Conservation (phyloP, 2,888 invertebrate genomes). For the Apotomis betuletana region DNA sequence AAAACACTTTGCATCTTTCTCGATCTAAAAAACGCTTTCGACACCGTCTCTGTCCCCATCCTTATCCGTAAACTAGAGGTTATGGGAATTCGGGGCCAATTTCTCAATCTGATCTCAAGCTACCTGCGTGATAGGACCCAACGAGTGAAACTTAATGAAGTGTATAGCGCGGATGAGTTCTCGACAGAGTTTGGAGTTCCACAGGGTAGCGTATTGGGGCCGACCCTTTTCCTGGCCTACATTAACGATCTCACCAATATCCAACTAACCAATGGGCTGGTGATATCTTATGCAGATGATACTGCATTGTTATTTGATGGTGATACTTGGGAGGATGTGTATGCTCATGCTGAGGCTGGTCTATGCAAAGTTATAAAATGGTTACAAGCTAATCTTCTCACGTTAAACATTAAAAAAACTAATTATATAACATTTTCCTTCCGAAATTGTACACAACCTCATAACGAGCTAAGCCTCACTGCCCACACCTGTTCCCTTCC, state of each 20-base stretch:
- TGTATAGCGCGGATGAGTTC: slow-evolving; percentile 9
- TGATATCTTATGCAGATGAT: slow-evolving; percentile 38
- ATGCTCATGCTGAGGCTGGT: not conserved
- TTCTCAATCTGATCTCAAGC: not conserved
- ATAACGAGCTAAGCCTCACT: too few relatives aligned
- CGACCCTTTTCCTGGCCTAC: too few relatives aligned
- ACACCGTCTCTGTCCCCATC: too few relatives aligned
- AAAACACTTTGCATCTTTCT: not conserved
- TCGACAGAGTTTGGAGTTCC: not conserved
- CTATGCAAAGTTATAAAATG: too few relatives aligned
- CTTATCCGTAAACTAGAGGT: not conserved
- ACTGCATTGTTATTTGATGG: slow-evolving; percentile 38
- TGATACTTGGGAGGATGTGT: slow-evolving; percentile 17
- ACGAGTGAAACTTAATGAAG: slow-evolving; percentile 22
- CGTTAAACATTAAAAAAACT: slow-evolving; percentile 34
- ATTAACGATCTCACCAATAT: not conserved
- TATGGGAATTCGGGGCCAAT: not conserved
- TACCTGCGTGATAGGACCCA: slow-evolving; percentile 33
- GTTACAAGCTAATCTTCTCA: not conserved
- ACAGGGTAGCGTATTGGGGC: too few relatives aligned
- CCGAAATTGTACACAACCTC: too few relatives aligned
- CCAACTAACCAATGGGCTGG: slow-evolving; percentile 14
- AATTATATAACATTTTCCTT: slow-evolving; percentile 17
- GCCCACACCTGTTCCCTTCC: too few relatives aligned
- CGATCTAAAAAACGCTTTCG: not conserved